A percentile compares a stretch with the other conserved stretches of the same genome.
These are phyloP conservation scores for Cydia amplana DNA, from an alignment of 1,140 invertebrate species.

Conservation along the genomic window DNA sequence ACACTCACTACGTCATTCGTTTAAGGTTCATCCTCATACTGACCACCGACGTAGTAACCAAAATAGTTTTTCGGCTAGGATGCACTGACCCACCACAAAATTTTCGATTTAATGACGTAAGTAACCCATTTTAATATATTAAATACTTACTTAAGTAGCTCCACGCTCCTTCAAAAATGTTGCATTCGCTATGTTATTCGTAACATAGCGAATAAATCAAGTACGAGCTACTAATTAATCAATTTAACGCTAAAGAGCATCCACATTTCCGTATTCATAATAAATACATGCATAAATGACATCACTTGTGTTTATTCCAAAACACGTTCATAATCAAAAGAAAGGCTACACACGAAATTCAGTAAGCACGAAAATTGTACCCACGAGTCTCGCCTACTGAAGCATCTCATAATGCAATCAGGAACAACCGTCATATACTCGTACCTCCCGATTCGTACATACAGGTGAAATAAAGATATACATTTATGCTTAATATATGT, in stretches of 20 bases:
- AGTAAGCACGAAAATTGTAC: slow-evolving; percentile 11
- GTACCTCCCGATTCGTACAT: background rate
- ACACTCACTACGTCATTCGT: too few relatives aligned
- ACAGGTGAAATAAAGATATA: too few relatives aligned
- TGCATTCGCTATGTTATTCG: too few relatives aligned
- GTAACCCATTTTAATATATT: too few relatives aligned
- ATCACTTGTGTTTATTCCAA: background rate
- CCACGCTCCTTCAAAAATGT: too few relatives aligned
- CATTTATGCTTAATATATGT: too few relatives aligned
- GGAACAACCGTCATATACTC: background rate
- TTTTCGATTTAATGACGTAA: too few relatives aligned
- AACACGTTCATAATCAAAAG: slow-evolving; percentile 4
- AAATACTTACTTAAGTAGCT: too few relatives aligned
- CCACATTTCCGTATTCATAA: background rate
- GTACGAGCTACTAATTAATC: background rate
- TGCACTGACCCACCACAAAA: too few relatives aligned
- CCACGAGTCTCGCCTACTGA: background rate
- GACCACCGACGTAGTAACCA: too few relatives aligned
- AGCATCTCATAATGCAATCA: background rate
- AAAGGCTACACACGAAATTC: background rate
- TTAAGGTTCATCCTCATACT: too few relatives aligned
- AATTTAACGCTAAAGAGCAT: background rate
- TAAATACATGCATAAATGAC: slow-evolving; percentile 2
- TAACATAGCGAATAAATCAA: background rate
- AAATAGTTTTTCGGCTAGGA: too few relatives aligned